Percentiles rank a stretch among this genome's conserved stretches.
These are phyloP conservation scores for Lottia scabra DNA, from an alignment of 2,888 invertebrate species.

Conservation along the genomic window DNA sequence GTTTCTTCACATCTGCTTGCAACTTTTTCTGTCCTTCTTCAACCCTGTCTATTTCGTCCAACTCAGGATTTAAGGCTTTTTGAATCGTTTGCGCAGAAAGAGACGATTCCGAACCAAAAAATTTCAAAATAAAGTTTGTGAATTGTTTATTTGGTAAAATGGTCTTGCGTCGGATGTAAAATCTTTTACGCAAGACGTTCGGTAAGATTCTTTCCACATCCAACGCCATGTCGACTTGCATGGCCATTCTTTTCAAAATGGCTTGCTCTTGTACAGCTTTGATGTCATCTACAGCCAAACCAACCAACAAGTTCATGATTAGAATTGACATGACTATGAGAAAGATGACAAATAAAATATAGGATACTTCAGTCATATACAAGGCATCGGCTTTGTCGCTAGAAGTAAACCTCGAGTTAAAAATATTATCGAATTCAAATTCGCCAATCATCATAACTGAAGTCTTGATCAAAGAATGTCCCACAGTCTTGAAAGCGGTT, in stretches of 20 bases:
- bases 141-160: constrained; percentile 62
- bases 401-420: constrained; percentile 30
- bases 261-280: constrained; percentile 72
- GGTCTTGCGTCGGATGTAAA: constrained; percentile 55
- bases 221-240: constrained; percentile 70
- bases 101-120: constrained; percentile 39
- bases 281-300: constrained; percentile 73
- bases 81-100: constrained; percentile 52
- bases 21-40: constrained; percentile 59
- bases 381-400: constrained; percentile 24
- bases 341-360: constrained; percentile 68
- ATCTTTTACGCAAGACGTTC: constrained; percentile 63
- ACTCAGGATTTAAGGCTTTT: constrained; percentile 62
- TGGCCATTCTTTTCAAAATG: constrained; percentile 68
- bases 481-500: constrained; percentile 53
- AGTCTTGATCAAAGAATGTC: constrained; percentile 62
- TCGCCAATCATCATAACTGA: constrained; percentile 70
- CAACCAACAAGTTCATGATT: constrained; percentile 70
- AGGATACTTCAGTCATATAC: constrained; percentile 60
- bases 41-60: constrained; percentile 62
- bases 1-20: constrained; percentile 46
- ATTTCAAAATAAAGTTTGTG: constrained; percentile 35
- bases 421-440: constrained; percentile 64
- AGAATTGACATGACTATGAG: constrained; percentile 67
- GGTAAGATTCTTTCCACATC: constrained; percentile 70